Percentiles rank a stretch among this genome's conserved stretches.
Conservation (phyloP, 2,797 vertebrate genomes). For the Pipistrellus kuhlii region DNA sequence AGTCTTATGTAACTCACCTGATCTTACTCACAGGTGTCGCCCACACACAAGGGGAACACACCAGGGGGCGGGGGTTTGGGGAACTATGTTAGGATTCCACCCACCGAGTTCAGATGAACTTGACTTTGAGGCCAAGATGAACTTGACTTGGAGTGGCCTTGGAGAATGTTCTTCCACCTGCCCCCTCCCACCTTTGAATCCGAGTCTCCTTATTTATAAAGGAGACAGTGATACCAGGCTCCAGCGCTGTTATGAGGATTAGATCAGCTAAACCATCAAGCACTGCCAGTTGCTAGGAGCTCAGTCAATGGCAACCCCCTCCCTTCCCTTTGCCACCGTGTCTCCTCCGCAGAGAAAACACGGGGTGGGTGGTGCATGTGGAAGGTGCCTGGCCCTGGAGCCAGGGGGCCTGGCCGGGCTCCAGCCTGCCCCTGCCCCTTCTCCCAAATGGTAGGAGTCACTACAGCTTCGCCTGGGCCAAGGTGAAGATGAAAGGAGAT, state of each 20-base stretch:
- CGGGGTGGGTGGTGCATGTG: rapidly evolving
- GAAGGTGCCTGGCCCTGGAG: neutral
- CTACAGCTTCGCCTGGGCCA: neutral
- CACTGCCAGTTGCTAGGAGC: conserved; percentile 34
- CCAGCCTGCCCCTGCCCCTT: neutral
- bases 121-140: conserved; percentile 18
- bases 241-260: neutral
- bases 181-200: neutral
- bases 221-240: neutral
- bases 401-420: neutral
- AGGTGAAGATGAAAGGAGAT: neutral
- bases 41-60: neutral
- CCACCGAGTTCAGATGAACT: neutral
- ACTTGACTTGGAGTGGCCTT: neutral
- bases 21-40: neutral
- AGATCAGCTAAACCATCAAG: neutral
- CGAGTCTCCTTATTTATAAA: neutral
- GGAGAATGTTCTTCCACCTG: neutral
- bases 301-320: neutral
- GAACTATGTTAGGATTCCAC: neutral
- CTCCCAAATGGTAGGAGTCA: neutral
- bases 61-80: neutral
- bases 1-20: neutral
- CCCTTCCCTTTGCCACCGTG: neutral
- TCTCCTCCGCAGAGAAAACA: neutral